These are phyloP conservation scores for Arenicola marina DNA, from an alignment of 2,888 invertebrate genomes.

Conservation along the genomic window DNA sequence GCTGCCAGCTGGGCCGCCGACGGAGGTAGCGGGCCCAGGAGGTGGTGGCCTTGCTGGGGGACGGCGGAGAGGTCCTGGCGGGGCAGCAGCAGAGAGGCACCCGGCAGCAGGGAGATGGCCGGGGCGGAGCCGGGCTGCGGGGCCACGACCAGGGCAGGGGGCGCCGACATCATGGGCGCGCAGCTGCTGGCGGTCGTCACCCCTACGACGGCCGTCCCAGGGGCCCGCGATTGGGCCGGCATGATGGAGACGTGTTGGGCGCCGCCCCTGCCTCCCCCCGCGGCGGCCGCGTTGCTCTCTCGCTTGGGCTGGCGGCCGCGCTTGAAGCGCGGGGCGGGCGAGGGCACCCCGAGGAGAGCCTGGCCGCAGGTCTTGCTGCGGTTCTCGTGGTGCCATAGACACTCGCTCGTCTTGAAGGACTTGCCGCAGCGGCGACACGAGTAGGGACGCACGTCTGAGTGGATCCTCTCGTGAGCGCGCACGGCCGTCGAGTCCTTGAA, in stretches of 20 bases:
- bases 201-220: too few relatives aligned
- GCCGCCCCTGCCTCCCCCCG: not conserved
- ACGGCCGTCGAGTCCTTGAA: conserved; percentile 40
- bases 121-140: too few relatives aligned
- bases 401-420: conserved; percentile 39
- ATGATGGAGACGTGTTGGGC: not conserved
- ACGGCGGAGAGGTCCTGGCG: too few relatives aligned
- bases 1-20: not conserved
- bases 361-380: conserved; percentile 38
- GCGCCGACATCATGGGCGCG: not conserved
- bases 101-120: not conserved
- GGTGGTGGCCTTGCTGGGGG: too few relatives aligned
- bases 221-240: too few relatives aligned
- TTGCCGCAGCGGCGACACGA: conserved; percentile 33
- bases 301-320: not conserved
- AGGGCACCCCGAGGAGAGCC: conserved; percentile 9
- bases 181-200: too few relatives aligned
- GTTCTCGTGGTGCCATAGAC: conserved; percentile 41
- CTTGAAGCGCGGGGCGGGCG: conserved; percentile 1
- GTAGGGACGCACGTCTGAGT: conserved; percentile 37
- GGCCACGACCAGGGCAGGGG: not conserved
- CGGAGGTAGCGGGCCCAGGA: too few relatives aligned
- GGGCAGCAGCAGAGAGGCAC: not conserved
- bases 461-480: conserved; percentile 39
- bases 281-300: not conserved